These are phyloP conservation scores for Oryctes rhinoceros DNA, from an alignment of 1,140 invertebrate species.

Conservation along the genomic window DNA sequence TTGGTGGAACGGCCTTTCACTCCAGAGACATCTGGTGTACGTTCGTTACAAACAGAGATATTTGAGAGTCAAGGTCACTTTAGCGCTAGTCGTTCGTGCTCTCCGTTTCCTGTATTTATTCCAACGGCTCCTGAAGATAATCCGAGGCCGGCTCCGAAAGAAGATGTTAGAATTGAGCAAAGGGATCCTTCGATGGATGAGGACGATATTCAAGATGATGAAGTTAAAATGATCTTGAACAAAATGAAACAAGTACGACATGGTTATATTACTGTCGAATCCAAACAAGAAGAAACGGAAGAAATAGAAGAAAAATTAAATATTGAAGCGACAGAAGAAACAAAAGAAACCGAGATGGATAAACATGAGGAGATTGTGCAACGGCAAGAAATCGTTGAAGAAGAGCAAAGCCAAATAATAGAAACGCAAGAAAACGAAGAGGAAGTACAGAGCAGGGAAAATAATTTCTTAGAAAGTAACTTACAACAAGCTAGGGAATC, in stretches of 20 bases:
- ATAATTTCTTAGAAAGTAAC: too few relatives aligned
- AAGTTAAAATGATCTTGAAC: conserved; percentile 46
- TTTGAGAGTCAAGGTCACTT: conserved; percentile 60
- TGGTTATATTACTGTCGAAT: conserved; percentile 20
- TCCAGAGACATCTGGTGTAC: conserved; percentile 41
- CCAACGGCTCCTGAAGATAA: conserved; percentile 42
- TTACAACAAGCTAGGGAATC: too few relatives aligned
- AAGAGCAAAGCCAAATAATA: too few relatives aligned
- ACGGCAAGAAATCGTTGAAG: too few relatives aligned
- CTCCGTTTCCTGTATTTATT: conserved; percentile 55
- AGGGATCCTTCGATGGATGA: neutral
- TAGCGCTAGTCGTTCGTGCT: conserved; percentile 52
- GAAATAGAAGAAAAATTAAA: neutral
- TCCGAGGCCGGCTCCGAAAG: neutral
- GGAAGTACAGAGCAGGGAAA: too few relatives aligned
- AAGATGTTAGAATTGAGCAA: conserved; percentile 41
- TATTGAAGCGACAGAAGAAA: neutral
- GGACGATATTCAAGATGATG: conserved; percentile 39
- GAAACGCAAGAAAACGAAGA: too few relatives aligned
- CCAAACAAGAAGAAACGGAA: neutral
- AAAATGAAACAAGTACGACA: conserved; percentile 49
- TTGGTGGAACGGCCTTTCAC: conserved; percentile 50
- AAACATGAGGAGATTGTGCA: too few relatives aligned
- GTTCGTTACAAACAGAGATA: conserved; percentile 56
- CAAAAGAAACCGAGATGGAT: neutral